These are phyloP conservation scores for Troilus luridus DNA, from an alignment of 2,888 invertebrate genomes.

Conservation along the genomic window DNA sequence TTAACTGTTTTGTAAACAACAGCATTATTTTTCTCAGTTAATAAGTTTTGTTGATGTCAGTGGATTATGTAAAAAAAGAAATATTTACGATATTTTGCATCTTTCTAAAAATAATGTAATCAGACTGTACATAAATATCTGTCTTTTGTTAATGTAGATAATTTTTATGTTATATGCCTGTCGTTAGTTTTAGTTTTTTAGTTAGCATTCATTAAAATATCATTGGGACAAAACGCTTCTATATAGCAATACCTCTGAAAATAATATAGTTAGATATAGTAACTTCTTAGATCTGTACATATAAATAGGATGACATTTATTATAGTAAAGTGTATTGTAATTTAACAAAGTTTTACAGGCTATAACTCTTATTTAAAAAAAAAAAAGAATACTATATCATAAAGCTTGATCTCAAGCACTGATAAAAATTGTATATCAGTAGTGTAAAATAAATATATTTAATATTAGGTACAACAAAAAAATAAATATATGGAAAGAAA, in stretches of 20 bases:
- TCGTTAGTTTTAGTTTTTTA: conserved; percentile 35
- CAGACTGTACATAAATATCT: conserved; percentile 33
- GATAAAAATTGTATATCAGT: conserved; percentile 51
- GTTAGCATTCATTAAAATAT: conserved; percentile 39
- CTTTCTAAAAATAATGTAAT: conserved; percentile 38
- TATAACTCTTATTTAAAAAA: conserved; percentile 32
- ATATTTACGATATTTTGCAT: conserved; percentile 14
- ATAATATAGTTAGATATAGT: conserved; percentile 35
- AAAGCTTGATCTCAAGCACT: conserved; percentile 48
- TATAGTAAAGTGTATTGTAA: conserved; percentile 12
- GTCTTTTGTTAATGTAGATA: conserved; percentile 40
- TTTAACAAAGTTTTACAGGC: conserved; percentile 47
- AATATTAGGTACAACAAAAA: not conserved
- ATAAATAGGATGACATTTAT: conserved; percentile 43
- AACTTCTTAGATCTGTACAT: conserved; percentile 47
- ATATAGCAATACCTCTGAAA: conserved; percentile 52
- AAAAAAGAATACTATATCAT: conserved; percentile 10
- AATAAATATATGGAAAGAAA: not conserved
- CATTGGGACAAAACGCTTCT: conserved; percentile 55
- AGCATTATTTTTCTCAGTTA: not conserved
- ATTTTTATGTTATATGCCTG: not conserved
- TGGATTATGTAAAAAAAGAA: not conserved
- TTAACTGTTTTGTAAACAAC: not conserved
- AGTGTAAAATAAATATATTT: conserved; percentile 25
- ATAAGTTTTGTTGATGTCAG: not conserved